Evolutionary conservation across 2,888 invertebrate genomes (phyloP), one percentile per base, ranked within the genome.

Genomic region (Sussaba pulchella): DNA sequence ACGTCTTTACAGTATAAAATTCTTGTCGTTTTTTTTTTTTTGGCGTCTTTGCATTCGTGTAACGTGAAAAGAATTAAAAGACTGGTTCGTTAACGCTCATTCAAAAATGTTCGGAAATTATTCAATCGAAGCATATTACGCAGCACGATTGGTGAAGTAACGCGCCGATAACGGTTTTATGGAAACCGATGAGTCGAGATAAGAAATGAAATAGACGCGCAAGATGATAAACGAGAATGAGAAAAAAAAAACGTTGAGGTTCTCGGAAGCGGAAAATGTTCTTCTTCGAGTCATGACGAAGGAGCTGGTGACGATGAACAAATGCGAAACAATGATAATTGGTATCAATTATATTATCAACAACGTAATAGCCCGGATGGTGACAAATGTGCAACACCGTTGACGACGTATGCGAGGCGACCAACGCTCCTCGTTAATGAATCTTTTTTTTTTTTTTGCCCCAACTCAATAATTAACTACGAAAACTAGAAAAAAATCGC

Each of bases 251-350:
- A 31, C 6, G 31, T 5, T 5, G 6, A 31, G 6, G 6, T 31
- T 14, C 1, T 36, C n/a, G 1, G 21, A 21, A 50, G 21, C 10
- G 9, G 19, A 50, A 50, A 50, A 50, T 19, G 50, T 10, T 50
- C 21, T 50, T 10, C 6, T 50, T 19, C 10, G 8, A 19, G 17
- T 57, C 17, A 17, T 31, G 14, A 14, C 4, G 57, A 36, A 17
- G 57, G 2, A 9, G 26, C 14, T 52, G 26, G n/a, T 2, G 54
- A 31, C 54, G 31, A 57, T 57, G 17, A 57, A 14, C 9, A 17
- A 8, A 57, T 17, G 31, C 36, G 31, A 57, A 57, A 31, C 17
- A 57, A 36, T 8, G 31, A 57, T 57, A 31, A 57, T 31, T 57
- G 31, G 57, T 57, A 14, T 57, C 14, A 8, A 57, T 57, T 36